phyloP scores from a whole-genome alignment of 1,140 invertebrate genomes.

The Tachypleus tridentatus region DNA sequence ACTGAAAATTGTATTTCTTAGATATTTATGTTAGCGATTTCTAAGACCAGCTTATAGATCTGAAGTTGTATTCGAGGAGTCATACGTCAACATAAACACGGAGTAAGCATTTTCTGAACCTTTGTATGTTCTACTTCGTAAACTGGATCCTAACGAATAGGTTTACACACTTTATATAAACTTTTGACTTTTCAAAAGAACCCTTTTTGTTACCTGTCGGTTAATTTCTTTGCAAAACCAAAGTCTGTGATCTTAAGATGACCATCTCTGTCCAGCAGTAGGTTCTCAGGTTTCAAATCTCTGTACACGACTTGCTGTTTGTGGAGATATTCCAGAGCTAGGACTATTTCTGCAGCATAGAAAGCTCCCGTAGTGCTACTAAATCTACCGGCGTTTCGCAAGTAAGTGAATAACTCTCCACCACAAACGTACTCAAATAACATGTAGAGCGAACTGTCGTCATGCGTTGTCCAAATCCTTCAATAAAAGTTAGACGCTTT shows the following conservation, averaged over 20 bases:
- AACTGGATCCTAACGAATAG: no score
- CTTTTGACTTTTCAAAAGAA: no score
- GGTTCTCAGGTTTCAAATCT: slow-evolving; percentile 79
- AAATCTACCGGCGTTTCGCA: slow-evolving; percentile 83
- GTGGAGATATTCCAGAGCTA: slow-evolving; percentile 87
- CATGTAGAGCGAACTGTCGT: slow-evolving; percentile 80
- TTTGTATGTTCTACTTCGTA: no score
- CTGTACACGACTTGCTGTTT: slow-evolving; percentile 69
- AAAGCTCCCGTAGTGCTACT: slow-evolving; percentile 74
- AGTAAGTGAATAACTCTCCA: slow-evolving; percentile 89
- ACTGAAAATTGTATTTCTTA: no score
- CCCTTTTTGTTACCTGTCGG: slow-evolving; percentile 46
- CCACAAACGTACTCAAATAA: slow-evolving; percentile 89
- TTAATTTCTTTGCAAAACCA: slow-evolving; percentile 89
- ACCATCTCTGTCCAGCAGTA: slow-evolving; percentile 78
- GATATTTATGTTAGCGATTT: no score
- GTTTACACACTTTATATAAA: no score
- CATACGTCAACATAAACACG: no score
- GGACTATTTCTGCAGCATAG: slow-evolving; percentile 87
- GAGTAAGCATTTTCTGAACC: no score
- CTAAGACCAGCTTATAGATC: no score
- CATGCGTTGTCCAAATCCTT: slow-evolving; percentile 82
- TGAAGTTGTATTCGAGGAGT: no score
- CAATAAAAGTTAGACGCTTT: slow-evolving; percentile 25
- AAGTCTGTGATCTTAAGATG: slow-evolving; percentile 96